A percentile compares a stretch with the other conserved stretches of the same genome.
phyloP scores from a whole-genome alignment of 2,797 vertebrate species.

The Rhadinocentrus ornatus region DNA sequence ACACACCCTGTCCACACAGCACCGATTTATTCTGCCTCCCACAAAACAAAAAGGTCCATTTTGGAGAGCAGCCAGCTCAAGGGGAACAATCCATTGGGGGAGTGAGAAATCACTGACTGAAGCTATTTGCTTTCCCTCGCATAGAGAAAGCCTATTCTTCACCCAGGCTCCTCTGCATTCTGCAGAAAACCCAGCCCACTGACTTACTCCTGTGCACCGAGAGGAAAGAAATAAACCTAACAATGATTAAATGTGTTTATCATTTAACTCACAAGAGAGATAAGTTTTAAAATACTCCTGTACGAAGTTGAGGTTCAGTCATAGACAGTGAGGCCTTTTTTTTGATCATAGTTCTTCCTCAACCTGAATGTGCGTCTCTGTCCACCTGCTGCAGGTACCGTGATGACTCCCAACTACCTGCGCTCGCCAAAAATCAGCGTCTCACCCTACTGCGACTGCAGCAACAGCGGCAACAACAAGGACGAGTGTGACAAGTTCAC shows the following conservation, averaged over 20 bases:
- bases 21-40: constrained; percentile 53
- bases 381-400: constrained; percentile 82
- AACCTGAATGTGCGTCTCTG: rapidly evolving
- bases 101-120: constrained; percentile 75
- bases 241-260: constrained; percentile 11
- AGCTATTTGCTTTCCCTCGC: constrained; percentile 70
- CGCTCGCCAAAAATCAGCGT: constrained; percentile 90
- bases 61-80: constrained; percentile 61
- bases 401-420: constrained; percentile 95
- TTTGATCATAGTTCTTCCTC: too few species aligned
- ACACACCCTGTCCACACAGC: constrained; percentile 35
- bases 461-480: constrained; percentile 89
- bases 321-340: too few species aligned
- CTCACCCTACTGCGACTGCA: constrained; percentile 93
- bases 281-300: not conserved
- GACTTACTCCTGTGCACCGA: not conserved
- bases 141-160: constrained; percentile 60
- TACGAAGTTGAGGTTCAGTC: too few species aligned
- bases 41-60: constrained; percentile 63
- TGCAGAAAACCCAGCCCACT: constrained; percentile 34
- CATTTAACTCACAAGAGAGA: constrained; percentile 7
- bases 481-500: constrained; percentile 90
- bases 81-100: constrained; percentile 66
- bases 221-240: constrained; percentile 14
- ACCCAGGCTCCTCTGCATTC: constrained; percentile 49